These are phyloP conservation scores for Lasioglossum albipes DNA, from an alignment of 1,140 invertebrate species.

Conservation along the genomic window DNA sequence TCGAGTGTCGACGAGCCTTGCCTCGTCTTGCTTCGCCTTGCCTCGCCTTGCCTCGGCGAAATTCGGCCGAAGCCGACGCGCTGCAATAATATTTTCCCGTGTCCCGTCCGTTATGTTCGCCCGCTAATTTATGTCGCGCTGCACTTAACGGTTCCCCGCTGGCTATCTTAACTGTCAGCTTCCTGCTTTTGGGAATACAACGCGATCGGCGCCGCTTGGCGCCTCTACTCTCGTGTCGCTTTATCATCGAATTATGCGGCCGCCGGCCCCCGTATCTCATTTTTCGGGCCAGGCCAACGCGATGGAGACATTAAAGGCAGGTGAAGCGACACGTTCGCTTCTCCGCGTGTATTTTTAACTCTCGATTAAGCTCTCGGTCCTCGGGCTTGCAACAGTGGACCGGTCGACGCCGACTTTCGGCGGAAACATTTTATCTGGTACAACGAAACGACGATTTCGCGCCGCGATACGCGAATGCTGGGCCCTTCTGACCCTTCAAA, in stretches of 20 bases:
- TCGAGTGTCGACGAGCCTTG: constrained; percentile 54
- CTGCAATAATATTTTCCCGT: constrained; percentile 70
- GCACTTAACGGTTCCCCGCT: constrained; percentile 34
- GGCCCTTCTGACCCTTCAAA: no score
- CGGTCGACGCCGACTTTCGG: neutral
- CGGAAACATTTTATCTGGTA: neutral
- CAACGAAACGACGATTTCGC: no score
- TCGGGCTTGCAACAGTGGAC: neutral
- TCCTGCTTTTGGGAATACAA: constrained; percentile 18
- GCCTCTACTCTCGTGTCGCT: neutral
- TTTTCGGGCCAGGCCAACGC: neutral
- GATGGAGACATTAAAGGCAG: constrained; percentile 8
- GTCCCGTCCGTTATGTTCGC: constrained; percentile 52
- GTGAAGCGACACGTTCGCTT: constrained; percentile 1
- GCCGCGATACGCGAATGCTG: no score
- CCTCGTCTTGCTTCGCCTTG: constrained; percentile 39
- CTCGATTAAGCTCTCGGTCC: neutral
- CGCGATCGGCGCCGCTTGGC: neutral
- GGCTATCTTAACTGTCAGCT: constrained; percentile 27
- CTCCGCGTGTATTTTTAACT: neutral
- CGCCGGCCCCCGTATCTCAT: neutral
- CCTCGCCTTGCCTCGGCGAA: constrained; percentile 21
- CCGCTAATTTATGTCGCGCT: constrained; percentile 66
- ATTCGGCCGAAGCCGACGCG: constrained; percentile 27
- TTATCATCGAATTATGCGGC: constrained; percentile 13